These are phyloP conservation scores for Myanophis thanlyinensis DNA, from an alignment of 2,113 vertebrate species.

Conservation along the genomic window DNA sequence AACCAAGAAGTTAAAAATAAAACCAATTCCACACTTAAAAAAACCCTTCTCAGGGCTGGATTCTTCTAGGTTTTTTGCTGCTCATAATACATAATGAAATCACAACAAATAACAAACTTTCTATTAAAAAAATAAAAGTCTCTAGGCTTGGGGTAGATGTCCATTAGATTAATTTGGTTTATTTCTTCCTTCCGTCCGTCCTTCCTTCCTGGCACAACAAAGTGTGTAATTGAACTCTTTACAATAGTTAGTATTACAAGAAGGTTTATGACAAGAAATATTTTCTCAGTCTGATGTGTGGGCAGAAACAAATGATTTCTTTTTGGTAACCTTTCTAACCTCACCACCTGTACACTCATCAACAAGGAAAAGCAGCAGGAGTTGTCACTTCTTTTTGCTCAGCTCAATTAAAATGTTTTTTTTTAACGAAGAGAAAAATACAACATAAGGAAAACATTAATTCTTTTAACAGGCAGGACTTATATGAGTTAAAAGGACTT, in stretches of 20 bases:
- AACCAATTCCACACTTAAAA: conserved; percentile 20
- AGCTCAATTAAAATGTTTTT: conserved; percentile 31
- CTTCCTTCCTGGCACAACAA: neutral
- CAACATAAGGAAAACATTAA: conserved; percentile 21
- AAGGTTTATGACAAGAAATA: neutral
- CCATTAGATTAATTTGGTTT: neutral
- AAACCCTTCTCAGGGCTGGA: neutral
- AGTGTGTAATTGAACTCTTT: conserved; percentile 1
- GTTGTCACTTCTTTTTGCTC: conserved; percentile 16
- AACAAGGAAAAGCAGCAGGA: conserved; percentile 26
- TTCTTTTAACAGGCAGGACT: conserved; percentile 23
- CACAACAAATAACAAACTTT: neutral
- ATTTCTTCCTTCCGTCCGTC: neutral
- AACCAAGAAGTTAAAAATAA: neutral
- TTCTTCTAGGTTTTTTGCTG: conserved; percentile 37
- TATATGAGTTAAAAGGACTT: conserved; percentile 38
- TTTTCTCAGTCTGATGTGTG: conserved; percentile 33
- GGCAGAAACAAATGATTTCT: conserved; percentile 32
- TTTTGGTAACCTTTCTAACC: conserved; percentile 17
- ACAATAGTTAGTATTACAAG: neutral
- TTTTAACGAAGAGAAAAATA: neutral
- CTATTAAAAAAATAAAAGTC: conserved; percentile 21
- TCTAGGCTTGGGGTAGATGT: conserved; percentile 33
- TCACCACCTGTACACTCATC: conserved; percentile 16
- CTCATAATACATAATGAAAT: conserved; percentile 16